These are phyloP conservation scores for Caenorhabditis elegans DNA, from an alignment of 1,140 invertebrate genomes.

Conservation along the genomic window WBcel235 BX284606.5:10909501-10910000, in stretches of 20 bases:
- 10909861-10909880: background rate
- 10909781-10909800: background rate
- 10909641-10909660: too few species aligned
- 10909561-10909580: too few species aligned
- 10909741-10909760: conserved; percentile 12
- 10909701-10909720: conserved; percentile 27
- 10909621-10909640: conserved; percentile 5
- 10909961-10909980: background rate
- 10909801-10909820: conserved; percentile 28
- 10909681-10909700: conserved; percentile 19
- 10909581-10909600: too few species aligned
- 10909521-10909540: too few species aligned
- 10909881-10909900: conserved; percentile 2
- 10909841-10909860: conserved; percentile 28
- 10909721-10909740: background rate
- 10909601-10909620: background rate
- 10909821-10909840: conserved; percentile 2
- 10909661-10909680: background rate
- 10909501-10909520: too few species aligned
- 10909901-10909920: background rate
- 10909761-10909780: background rate
- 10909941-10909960: background rate
- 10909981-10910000: background rate
- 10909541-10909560: too few species aligned
- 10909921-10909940: background rate